Evolutionary conservation across 35 echinoderm and acorn worm species (phyloP).

Genomic region (Diadema setosum): DNA sequence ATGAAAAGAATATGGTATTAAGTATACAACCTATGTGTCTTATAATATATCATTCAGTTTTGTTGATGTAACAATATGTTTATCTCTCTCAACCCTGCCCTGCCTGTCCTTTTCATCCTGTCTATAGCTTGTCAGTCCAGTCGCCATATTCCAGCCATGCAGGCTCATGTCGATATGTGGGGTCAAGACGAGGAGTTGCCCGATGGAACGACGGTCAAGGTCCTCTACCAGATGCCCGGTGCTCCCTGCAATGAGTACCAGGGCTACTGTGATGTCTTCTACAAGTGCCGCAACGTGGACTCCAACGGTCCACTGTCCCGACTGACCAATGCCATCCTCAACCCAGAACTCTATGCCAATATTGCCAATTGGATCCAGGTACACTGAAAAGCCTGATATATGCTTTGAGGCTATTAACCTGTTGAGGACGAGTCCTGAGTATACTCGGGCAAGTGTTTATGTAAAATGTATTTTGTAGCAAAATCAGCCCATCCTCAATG

Average conservation of each 20-base stretch:
- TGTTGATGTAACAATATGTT: too few species aligned
- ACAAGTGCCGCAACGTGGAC: constrained; percentile 86
- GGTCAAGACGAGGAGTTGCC: constrained; percentile 20
- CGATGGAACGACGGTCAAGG: neutral
- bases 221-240: constrained; percentile 72
- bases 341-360: constrained; percentile 84
- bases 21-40: too few species aligned
- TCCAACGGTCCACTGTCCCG: constrained; percentile 88
- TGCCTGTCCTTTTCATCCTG: neutral
- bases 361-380: constrained; percentile 91
- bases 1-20: too few species aligned
- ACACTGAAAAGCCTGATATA: too few species aligned
- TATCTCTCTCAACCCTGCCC: too few species aligned
- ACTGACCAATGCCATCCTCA: constrained; percentile 79
- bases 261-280: constrained; percentile 97
- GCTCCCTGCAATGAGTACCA: constrained; percentile 80
- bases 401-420: too few species aligned
- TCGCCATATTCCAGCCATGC: constrained; percentile 18
- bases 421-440: too few species aligned
- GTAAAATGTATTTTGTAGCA: too few species aligned
- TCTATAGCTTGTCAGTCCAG: constrained; percentile 48
- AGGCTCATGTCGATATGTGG: constrained; percentile 13
- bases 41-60: too few species aligned
- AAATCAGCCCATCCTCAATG: too few species aligned
- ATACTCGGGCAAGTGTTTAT: too few species aligned